phyloP scores from a whole-genome alignment of 2,888 invertebrate species.

The Teleiodes luculella region DNA sequence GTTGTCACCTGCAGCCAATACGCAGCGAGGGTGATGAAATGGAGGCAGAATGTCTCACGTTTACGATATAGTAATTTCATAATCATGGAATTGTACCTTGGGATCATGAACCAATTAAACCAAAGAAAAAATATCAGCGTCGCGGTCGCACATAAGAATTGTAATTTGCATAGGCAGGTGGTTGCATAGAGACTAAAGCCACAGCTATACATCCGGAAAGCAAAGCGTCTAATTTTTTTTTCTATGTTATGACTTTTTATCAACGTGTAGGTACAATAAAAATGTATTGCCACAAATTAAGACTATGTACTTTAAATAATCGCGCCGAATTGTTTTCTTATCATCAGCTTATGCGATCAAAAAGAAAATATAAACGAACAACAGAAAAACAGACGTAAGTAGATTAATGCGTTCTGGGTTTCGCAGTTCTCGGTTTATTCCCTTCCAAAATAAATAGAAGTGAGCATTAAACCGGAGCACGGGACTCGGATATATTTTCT shows the following conservation, averaged over 20 bases:
- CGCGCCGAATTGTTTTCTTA: background rate
- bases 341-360: background rate
- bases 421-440: constrained; percentile 43
- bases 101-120: no score
- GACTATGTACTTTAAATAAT: no score
- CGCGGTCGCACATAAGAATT: no score
- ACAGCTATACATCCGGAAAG: no score
- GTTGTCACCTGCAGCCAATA: background rate
- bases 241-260: no score
- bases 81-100: no score
- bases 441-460: constrained; percentile 46
- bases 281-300: no score
- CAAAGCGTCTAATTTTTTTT: no score
- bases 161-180: no score
- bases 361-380: constrained; percentile 6
- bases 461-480: constrained; percentile 48
- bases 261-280: no score
- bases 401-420: constrained; percentile 24
- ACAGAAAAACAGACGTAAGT: constrained; percentile 10
- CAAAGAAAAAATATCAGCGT: no score
- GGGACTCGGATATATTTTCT: constrained; percentile 50
- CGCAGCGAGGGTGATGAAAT: background rate
- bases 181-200: no score
- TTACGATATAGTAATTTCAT: background rate
- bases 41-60: background rate